Evolutionary conservation across 2,888 invertebrate species (phyloP).

Genomic region (Cactoblastis cactorum): DNA sequence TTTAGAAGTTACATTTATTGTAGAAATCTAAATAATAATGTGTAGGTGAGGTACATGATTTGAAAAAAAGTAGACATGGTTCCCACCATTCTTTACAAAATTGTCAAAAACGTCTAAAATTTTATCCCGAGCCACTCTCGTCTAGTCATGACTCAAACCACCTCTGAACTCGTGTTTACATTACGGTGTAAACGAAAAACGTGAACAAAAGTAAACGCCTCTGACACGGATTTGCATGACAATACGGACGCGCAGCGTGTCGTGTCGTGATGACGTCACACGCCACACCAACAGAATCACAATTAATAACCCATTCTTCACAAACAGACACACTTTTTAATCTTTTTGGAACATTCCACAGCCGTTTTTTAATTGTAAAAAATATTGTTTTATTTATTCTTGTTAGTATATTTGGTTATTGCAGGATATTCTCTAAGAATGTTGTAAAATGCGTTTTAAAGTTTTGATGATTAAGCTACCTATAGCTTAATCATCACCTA

Average conservation of each 20-base stretch:
- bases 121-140: neutral
- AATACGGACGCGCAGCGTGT: slow-evolving; percentile 11
- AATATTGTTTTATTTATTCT: too few relatives aligned
- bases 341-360: neutral
- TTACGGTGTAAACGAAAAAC: slow-evolving; percentile 11
- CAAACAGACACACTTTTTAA: neutral
- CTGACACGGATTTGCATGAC: slow-evolving; percentile 21
- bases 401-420: too few relatives aligned
- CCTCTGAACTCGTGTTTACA: slow-evolving; percentile 13
- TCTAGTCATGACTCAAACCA: neutral
- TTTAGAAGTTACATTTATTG: too few relatives aligned
- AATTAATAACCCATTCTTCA: slow-evolving; percentile 5
- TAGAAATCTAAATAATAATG: too few relatives aligned
- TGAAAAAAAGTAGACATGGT: too few relatives aligned
- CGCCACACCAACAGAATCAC: neutral
- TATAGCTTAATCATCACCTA: too few relatives aligned
- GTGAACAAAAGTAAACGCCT: slow-evolving; percentile 13
- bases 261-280: neutral
- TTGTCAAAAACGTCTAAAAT: neutral
- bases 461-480: too few relatives aligned
- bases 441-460: too few relatives aligned
- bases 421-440: too few relatives aligned
- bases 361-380: too few relatives aligned
- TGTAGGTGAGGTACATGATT: too few relatives aligned
- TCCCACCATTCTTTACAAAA: neutral